phyloP scores from a whole-genome alignment of 2,113 vertebrate genomes.

The Cebus imitator region DNA sequence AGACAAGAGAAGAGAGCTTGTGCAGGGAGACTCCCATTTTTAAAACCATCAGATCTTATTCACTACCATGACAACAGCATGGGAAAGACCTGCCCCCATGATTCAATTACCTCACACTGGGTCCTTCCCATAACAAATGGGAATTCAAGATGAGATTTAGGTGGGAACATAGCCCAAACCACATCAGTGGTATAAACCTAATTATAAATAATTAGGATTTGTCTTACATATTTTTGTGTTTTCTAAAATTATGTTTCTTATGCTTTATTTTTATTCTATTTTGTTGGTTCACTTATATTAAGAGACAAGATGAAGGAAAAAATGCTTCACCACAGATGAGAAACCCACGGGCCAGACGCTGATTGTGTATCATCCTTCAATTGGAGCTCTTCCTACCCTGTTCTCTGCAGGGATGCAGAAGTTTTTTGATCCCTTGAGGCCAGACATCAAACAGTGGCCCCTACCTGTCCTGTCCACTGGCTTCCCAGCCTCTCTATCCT shows the following conservation, averaged over 20 bases:
- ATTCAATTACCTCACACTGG: too few relatives aligned
- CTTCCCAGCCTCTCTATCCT: neutral
- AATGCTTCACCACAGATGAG: neutral
- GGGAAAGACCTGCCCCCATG: too few relatives aligned
- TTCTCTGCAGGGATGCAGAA: neutral
- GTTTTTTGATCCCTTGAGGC: neutral
- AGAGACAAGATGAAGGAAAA: neutral
- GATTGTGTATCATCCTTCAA: fast-evolving
- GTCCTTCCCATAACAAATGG: too few relatives aligned
- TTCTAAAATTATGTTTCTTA: neutral
- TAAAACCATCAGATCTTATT: too few relatives aligned
- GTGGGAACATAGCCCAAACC: too few relatives aligned
- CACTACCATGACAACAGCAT: too few relatives aligned
- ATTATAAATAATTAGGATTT: neutral
- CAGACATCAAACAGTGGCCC: fast-evolving
- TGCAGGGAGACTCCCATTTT: too few relatives aligned
- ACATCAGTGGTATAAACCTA: neutral
- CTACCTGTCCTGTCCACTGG: fast-evolving
- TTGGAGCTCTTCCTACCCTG: fast-evolving
- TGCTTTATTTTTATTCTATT: neutral
- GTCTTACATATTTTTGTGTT: fast-evolving
- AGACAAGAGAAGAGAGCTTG: too few relatives aligned
- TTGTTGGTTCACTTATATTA: neutral
- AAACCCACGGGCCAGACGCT: fast-evolving
- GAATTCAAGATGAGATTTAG: too few relatives aligned